Percentiles rank a stretch among this genome's conserved stretches.
Evolutionary conservation across 2,888 invertebrate species (phyloP).

Genomic region (Danaus chrysippus): DNA sequence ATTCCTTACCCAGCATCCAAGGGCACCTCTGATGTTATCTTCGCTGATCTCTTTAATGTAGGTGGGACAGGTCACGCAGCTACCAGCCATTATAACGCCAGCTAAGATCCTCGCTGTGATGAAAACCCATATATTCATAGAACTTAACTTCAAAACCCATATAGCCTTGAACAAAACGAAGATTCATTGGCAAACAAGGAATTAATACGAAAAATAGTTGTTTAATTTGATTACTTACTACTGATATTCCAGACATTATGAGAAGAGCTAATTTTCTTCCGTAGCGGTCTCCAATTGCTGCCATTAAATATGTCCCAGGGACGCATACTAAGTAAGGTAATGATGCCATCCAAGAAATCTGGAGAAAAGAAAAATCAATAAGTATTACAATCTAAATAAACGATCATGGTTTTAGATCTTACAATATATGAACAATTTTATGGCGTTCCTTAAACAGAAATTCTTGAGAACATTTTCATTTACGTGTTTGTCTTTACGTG

Average conservation of each 20-base stretch:
- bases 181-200: no score
- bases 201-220: not conserved
- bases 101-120: constrained; percentile 51
- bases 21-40: constrained; percentile 55
- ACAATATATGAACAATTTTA: constrained; percentile 5
- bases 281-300: constrained; percentile 48
- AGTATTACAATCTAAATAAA: not conserved
- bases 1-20: constrained; percentile 75
- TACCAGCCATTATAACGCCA: constrained; percentile 55
- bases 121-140: constrained; percentile 56
- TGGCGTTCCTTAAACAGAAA: not conserved
- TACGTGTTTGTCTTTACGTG: no score
- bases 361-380: constrained; percentile 8
- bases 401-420: no score
- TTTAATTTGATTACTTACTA: constrained; percentile 43
- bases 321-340: constrained; percentile 51
- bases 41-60: constrained; percentile 63
- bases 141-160: constrained; percentile 55
- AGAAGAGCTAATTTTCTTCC: constrained; percentile 56
- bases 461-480: not conserved
- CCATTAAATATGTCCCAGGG: constrained; percentile 46
- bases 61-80: constrained; percentile 59
- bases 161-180: constrained; percentile 31
- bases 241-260: constrained; percentile 46
- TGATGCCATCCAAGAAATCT: constrained; percentile 67